Conservation (phyloP, 2,888 invertebrate genomes). For the Lamproptera curius region DNA sequence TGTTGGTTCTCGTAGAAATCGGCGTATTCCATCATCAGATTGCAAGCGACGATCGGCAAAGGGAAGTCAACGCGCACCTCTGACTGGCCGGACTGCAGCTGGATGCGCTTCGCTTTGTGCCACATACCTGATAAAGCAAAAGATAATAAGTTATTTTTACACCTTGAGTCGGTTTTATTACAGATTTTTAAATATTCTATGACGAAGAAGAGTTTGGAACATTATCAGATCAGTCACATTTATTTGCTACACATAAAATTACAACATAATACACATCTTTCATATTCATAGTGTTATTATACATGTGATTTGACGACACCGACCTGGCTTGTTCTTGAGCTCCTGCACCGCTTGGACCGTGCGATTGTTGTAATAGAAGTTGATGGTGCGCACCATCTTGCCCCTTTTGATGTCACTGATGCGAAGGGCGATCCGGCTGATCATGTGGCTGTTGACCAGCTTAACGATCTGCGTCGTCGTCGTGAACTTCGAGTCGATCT, state of each 20-base stretch:
- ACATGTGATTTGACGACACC: no score
- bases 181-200: no score
- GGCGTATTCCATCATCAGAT: slow-evolving; percentile 98
- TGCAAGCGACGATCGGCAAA: slow-evolving; percentile 97
- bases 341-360: slow-evolving; percentile 98
- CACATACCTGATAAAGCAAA: slow-evolving; percentile 89
- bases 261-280: no score
- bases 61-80: slow-evolving; percentile 98
- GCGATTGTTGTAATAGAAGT: slow-evolving; percentile 97
- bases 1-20: slow-evolving; percentile 98
- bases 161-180: no score
- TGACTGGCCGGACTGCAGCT: slow-evolving; percentile 93
- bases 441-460: slow-evolving; percentile 95
- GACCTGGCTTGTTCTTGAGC: slow-evolving; percentile 93
- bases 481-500: slow-evolving; percentile 97
- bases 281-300: no score
- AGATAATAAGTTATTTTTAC: no score
- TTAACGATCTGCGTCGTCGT: slow-evolving; percentile 99
- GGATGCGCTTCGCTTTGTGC: slow-evolving; percentile 97
- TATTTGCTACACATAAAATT: no score
- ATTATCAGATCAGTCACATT: no score
- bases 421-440: slow-evolving; percentile 94
- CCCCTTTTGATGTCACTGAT: slow-evolving; percentile 97
- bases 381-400: slow-evolving; percentile 97
- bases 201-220: no score